Conservation (phyloP, 2,888 invertebrate species). For the Proisotoma minuta region DNA sequence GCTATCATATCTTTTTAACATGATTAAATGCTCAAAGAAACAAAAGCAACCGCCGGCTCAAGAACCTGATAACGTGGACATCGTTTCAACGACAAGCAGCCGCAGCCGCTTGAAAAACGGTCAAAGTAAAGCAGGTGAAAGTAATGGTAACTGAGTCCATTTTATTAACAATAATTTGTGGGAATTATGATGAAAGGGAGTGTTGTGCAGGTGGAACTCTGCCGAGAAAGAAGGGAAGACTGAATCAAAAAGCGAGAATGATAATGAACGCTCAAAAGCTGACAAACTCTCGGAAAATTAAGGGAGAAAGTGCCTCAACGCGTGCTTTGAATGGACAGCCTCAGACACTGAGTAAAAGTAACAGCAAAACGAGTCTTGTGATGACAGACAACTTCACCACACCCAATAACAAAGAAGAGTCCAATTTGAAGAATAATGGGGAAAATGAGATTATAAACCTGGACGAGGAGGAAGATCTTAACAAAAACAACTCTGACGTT, state of each 20-base stretch:
- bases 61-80: slow-evolving; percentile 9
- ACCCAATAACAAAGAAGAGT: slow-evolving; percentile 20
- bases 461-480: slow-evolving; percentile 51
- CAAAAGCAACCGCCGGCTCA: slow-evolving; percentile 25
- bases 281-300: slow-evolving; percentile 35
- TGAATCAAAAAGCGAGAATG: slow-evolving; percentile 42
- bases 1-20: slow-evolving; percentile 20
- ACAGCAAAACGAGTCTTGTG: background rate
- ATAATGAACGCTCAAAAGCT: slow-evolving; percentile 45
- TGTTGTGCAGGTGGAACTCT: slow-evolving; percentile 26
- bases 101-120: background rate
- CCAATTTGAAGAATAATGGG: slow-evolving; percentile 6
- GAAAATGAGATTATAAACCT: background rate
- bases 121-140: background rate
- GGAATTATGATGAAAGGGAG: too few species aligned
- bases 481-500: slow-evolving; percentile 48
- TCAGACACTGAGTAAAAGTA: slow-evolving; percentile 6
- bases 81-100: background rate
- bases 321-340: slow-evolving; percentile 23
- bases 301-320: slow-evolving; percentile 22
- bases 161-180: too few species aligned
- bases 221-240: slow-evolving; percentile 28
- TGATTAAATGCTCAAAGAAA: slow-evolving; percentile 14
- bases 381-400: slow-evolving; percentile 16
- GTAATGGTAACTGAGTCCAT: too few species aligned